Base-by-base conservation (phyloP, 2,888 invertebrate species). In the Phortica okadai region DNA sequence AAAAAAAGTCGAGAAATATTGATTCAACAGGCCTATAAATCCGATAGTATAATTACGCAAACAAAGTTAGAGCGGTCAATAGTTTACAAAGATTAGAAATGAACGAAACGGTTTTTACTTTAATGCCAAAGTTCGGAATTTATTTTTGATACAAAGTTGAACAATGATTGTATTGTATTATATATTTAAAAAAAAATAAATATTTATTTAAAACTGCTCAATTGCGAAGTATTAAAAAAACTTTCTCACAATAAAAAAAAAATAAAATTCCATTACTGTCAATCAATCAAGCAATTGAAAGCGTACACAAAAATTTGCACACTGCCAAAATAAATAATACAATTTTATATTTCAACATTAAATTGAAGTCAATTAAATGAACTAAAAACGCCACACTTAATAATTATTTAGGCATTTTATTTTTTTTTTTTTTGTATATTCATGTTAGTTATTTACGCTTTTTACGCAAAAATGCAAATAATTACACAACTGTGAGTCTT, bases 401-500 rank as follows among this genome's bases (percentile, higher is more conserved):
- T 62, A 62, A 62, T 62, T 62, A 62, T 25, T 50, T 14, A 21
- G 16, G 62, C 62, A 62, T 11, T 62, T 21, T 3, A 16, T 25
- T 62, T 25, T 62, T 25, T 11, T 62, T 21, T 3, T 59, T 25
- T 62, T 25, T 62, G 21, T 62, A 25, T 62, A 62, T 25, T 62
- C 62, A 25, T 62, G 16, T 16, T 62, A 59, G 1, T 59, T 16
- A 62, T 62, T 62, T 62, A 62, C 62, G 16, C 62, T 62, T 62
- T 62, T 62, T n/a, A 62, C 33, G 62, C 62, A 62, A 62, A 25
- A 11, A 2, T 21, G 62, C 25, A 62, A 62, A 62, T 62, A 62
- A 62, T 62, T 62, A 21, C 62, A 62, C 33, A 62, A 62, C 16
- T 25, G 10, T 62, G 10, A 62, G 25, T 7, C 25, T 56, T 56